Base-by-base conservation (phyloP, 2,797 vertebrate species). In the Intellagama lesueurii region DNA sequence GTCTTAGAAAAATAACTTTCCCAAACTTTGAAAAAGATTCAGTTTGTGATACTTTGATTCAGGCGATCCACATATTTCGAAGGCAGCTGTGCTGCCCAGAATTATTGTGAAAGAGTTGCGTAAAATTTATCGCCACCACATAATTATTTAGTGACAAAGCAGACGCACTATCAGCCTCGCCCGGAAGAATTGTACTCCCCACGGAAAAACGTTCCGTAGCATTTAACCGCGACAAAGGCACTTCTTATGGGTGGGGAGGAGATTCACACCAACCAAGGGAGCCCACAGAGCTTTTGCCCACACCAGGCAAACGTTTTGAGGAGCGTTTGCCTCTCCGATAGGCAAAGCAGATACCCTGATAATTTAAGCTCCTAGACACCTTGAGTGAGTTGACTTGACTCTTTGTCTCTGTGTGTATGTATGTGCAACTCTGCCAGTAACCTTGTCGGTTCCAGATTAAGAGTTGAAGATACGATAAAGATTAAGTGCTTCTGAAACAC, bases 371-470 rank as follows among this genome's bases (percentile, higher is more conserved):
- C 52, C 28, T 79, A 0, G 0, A 60, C 28, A 17, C 72, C 56
- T 4, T 14, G 52, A 24, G 56, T 3, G 26, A 1, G 56, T 35
- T 1, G 35, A 56, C 22, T 8, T 0, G 52, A 2, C 70, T 87
- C 52, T 56, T 56, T 56, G 52, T 56, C 52, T 7, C 12, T 56
- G 52, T 12, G 52, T 56, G 52, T 56, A 14, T 56, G 52, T 56
- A 14, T 56, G 52, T 56, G 52, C 52, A 11, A 56, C 14, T 56
- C 52, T 56, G 19, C 1, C n/a, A 17, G 56, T 26, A n/a, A 5
- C 11, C 26, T 79, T 69, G 77, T 14, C 49, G 76, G 87, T 87
- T 83, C 89, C 22, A n/a, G 88, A 76, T 85, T 93, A 6, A 2
- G 24, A 0, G 24, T 40, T 49, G 24, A 87, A 75, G 32, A 64